These are phyloP conservation scores for Crematogaster levior DNA, from an alignment of 2,888 invertebrate species.

Conservation along the genomic window DNA sequence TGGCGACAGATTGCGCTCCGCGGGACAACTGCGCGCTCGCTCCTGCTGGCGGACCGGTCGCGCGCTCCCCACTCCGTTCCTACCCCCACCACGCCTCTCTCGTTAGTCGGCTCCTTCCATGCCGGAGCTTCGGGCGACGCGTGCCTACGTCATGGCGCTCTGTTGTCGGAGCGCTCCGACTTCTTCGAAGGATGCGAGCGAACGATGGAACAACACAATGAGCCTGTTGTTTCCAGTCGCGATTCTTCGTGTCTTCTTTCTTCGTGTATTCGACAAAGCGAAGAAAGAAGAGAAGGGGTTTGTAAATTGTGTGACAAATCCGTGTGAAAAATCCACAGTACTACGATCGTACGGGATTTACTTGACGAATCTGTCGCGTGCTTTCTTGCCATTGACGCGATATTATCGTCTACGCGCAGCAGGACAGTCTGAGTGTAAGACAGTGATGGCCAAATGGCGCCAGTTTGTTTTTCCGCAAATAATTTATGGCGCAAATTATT, in stretches of 20 bases:
- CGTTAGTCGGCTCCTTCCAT: neutral
- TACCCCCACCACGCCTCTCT: neutral
- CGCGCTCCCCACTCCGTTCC: constrained; percentile 56
- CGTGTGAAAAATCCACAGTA: neutral
- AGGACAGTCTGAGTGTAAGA: neutral
- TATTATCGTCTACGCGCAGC: neutral
- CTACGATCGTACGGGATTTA: neutral
- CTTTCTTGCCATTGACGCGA: neutral
- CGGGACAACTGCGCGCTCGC: constrained; percentile 79
- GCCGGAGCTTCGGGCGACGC: constrained; percentile 8
- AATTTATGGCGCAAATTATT: too few relatives aligned
- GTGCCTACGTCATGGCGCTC: constrained; percentile 19
- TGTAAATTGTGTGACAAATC: neutral
- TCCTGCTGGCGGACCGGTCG: constrained; percentile 59
- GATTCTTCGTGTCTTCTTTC: neutral
- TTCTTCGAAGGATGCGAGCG: neutral
- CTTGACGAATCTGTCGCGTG: constrained; percentile 4
- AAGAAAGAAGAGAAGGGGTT: neutral
- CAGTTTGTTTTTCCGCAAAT: too few relatives aligned
- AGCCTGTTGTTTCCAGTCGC: neutral
- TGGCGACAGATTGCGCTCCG: constrained; percentile 79
- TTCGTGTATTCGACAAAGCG: neutral
- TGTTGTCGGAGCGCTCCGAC: neutral
- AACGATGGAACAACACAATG: neutral
- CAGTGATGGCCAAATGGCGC: too few relatives aligned